A percentile compares a stretch with the other conserved stretches of the same genome.
phyloP scores from a whole-genome alignment of 2,797 vertebrate species.

The Myotis findleyi region DNA sequence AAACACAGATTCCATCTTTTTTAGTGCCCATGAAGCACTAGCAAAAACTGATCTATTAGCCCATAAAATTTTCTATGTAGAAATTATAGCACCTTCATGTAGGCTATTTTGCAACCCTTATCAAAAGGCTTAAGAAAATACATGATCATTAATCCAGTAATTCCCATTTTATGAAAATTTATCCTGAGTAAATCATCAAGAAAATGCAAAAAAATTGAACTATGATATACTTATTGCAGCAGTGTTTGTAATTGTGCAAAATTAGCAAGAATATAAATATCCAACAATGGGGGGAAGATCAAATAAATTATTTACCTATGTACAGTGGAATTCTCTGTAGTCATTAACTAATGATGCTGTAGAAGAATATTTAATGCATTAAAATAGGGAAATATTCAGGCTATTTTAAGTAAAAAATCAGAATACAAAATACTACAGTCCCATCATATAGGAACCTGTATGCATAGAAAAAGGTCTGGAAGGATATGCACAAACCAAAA shows the following conservation, averaged over 20 bases:
- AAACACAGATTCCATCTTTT: conserved; percentile 20
- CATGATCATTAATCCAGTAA: neutral
- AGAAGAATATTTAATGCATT: conserved; percentile 20
- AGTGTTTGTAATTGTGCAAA: conserved; percentile 42
- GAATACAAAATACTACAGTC: neutral
- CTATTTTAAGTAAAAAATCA: neutral
- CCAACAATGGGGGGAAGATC: neutral
- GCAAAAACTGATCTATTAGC: conserved; percentile 26
- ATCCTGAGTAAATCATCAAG: conserved; percentile 17
- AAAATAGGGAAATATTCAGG: neutral
- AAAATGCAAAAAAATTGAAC: conserved; percentile 47
- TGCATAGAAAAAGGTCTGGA: neutral
- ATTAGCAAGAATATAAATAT: neutral
- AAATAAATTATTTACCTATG: conserved; percentile 32
- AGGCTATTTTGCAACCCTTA: neutral
- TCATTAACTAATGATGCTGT: neutral
- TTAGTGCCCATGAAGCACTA: neutral
- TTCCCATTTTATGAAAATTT: conserved; percentile 51
- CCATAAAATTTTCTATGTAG: conserved; percentile 31
- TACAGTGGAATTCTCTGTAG: neutral
- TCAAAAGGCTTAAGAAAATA: conserved; percentile 54
- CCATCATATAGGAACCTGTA: neutral
- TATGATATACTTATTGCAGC: conserved; percentile 3
- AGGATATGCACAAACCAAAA: neutral
- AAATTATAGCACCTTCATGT: conserved; percentile 38